These are phyloP conservation scores for Bolinopsis microptera DNA, from an alignment of 37 sponge, comb jelly and placozoan genomes.

Conservation along the genomic window DNA sequence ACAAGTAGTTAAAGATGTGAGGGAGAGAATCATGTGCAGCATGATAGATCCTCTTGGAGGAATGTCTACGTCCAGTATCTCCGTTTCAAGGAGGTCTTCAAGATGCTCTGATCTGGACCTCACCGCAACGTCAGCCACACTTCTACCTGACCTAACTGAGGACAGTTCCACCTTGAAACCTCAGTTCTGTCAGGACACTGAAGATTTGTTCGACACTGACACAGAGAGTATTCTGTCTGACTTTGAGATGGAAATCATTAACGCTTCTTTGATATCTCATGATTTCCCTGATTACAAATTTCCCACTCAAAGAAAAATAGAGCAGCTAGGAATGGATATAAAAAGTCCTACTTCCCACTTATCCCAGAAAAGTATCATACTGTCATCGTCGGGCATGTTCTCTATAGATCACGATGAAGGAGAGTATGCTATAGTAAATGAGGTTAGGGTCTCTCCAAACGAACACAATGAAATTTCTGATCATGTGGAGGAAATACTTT, in stretches of 20 bases:
- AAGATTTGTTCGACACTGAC: not conserved
- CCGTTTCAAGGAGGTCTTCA: not conserved
- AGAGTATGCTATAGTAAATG: not conserved
- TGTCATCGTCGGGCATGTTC: not conserved
- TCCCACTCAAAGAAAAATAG: not conserved
- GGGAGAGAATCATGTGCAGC: conserved; percentile 20
- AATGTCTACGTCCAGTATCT: not conserved
- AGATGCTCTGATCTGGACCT: not conserved
- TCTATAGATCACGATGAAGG: not conserved
- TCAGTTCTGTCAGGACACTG: not conserved
- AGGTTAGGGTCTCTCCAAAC: not conserved
- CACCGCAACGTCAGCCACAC: not conserved
- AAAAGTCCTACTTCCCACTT: not conserved
- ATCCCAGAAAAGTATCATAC: conserved; percentile 4
- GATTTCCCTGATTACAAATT: not conserved
- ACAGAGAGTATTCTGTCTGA: conserved; percentile 29
- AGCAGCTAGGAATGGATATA: not conserved
- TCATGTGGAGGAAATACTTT: not conserved
- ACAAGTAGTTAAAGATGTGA: not conserved
- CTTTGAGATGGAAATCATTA: not conserved
- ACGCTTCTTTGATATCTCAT: not conserved
- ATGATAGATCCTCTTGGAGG: not conserved
- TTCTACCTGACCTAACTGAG: not conserved
- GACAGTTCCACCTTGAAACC: not conserved
- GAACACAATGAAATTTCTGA: not conserved